A percentile compares a stretch with the other conserved stretches of the same genome.
These are phyloP conservation scores for Acleris emargana DNA, from an alignment of 2,888 invertebrate genomes.

Conservation along the genomic window DNA sequence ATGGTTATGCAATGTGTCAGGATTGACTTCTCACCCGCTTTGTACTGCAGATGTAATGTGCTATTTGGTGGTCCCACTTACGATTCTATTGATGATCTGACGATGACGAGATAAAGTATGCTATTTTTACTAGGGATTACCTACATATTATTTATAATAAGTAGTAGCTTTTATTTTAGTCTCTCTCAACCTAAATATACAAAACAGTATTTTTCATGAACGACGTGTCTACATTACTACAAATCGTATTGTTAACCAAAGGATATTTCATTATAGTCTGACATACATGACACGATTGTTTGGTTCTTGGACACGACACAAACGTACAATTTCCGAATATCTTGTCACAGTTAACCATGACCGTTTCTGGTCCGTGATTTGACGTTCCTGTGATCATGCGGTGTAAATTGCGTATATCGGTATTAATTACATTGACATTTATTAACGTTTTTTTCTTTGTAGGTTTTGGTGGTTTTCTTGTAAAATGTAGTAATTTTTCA, in stretches of 20 bases:
- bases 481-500: neutral
- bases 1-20: too few species aligned
- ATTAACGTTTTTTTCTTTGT: too few species aligned
- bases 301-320: slow-evolving; percentile 58
- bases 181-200: too few species aligned
- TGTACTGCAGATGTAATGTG: too few species aligned
- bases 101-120: too few species aligned
- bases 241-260: slow-evolving; percentile 46
- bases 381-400: slow-evolving; percentile 34
- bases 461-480: neutral
- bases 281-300: slow-evolving; percentile 59
- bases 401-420: slow-evolving; percentile 12
- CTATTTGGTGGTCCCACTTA: too few species aligned
- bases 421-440: neutral
- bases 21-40: too few species aligned
- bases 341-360: slow-evolving; percentile 50
- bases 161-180: too few species aligned
- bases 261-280: slow-evolving; percentile 47
- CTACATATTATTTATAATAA: too few species aligned
- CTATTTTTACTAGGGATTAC: too few species aligned
- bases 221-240: slow-evolving; percentile 49
- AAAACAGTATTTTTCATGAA: slow-evolving; percentile 18
- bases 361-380: slow-evolving; percentile 3
- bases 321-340: slow-evolving; percentile 55
- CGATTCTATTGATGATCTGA: too few species aligned